Evolutionary conservation across 2,888 invertebrate species (phyloP), one percentile per base, ranked within the genome.

Genomic region (Drosophila mercatorum): DNA sequence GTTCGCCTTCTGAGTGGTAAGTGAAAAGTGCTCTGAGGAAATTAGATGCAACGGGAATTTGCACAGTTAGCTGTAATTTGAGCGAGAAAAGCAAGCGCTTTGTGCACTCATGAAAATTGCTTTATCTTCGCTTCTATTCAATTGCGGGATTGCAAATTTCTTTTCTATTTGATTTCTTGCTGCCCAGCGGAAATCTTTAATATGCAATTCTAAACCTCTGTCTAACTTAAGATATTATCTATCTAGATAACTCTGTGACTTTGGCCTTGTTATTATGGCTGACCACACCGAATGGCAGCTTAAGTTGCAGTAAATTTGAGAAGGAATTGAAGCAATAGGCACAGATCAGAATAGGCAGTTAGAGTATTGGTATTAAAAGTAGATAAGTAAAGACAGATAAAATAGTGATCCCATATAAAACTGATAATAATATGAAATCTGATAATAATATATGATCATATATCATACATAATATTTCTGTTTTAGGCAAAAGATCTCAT

Each of bases 131-230:
- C 47, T 40, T 36, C 47, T 49, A 61, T 58, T 56, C 62, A 75
- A 72, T 75, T 51, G 75, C 72, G 63, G 63, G 55, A 72, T 75
- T 61, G 62, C 49, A 64, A 71, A 68, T 69, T 69, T 60, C 60
- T 56, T 57, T 81, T 58, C 64, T 60, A 38, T 40, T 49, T 77
- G 47, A 53, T 22, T 40, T 49, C 11, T 17, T 40, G 55, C 44
- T 66, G 61, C 64, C 56, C 78, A 78, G 72, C 83, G 80, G 82
- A 80, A 79, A 82, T 75, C 56, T 36, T 73, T 57, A 47, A 60
- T 61, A 69, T 59, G 63, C 64, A 53, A 68, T 64, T 57, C 49
- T 60, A 63, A 81, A 65, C 78, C 67, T 73, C 43, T 34, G 38
- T 40, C 43, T 46, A 44, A 40, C 28, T 44, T 17, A 5, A 31